Conservation (phyloP, 2,797 vertebrate species). For the Girardinus metallicus region DNA sequence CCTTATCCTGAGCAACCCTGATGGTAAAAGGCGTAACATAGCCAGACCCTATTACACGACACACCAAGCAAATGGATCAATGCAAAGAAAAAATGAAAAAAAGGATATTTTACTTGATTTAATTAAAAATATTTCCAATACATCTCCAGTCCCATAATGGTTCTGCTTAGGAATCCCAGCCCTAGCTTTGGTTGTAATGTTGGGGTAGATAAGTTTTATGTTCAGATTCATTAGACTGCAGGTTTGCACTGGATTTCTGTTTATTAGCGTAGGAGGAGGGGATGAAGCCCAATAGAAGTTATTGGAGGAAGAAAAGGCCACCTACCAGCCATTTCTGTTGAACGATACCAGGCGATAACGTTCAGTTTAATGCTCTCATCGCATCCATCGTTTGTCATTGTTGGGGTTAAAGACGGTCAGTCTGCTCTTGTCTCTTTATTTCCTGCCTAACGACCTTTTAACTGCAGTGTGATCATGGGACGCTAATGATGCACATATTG, state of each 20-base stretch:
- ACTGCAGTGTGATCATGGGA: background rate
- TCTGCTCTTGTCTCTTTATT: conserved; percentile 18
- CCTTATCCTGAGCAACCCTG: background rate
- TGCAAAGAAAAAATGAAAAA: background rate
- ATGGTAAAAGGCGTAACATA: background rate
- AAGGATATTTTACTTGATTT: background rate
- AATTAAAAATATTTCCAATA: background rate
- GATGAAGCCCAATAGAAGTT: background rate
- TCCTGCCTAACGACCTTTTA: conserved; percentile 25
- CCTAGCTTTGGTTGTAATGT: background rate
- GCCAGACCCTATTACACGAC: background rate
- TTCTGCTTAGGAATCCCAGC: background rate
- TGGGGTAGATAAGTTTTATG: background rate
- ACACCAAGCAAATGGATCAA: background rate
- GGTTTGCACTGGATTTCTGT: background rate
- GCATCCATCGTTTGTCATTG: conserved; percentile 6
- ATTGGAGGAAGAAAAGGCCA: background rate
- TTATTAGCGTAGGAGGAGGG: background rate
- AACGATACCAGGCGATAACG: background rate
- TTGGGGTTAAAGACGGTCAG: conserved; percentile 14
- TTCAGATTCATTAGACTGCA: background rate
- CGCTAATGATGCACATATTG: conserved; percentile 24
- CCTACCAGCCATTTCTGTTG: background rate
- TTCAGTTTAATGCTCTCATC: conserved; percentile 14
- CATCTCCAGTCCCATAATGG: background rate